Evolutionary conservation across 2,888 invertebrate species (phyloP).

Genomic region (Limnephilus marmoratus): DNA sequence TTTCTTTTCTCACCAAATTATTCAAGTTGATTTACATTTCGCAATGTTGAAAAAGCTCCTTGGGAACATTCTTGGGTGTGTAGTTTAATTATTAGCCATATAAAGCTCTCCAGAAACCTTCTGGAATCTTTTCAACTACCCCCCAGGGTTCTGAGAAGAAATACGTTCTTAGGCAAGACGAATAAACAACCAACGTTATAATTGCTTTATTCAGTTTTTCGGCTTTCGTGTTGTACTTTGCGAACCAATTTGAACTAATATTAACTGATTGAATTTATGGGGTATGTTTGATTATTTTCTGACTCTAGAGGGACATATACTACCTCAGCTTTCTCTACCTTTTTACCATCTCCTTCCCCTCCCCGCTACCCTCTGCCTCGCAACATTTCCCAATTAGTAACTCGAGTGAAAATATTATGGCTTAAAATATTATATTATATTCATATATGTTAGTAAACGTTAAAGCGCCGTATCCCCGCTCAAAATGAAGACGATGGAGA

Average conservation of each 20-base stretch:
- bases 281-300: too few species aligned
- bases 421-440: too few species aligned
- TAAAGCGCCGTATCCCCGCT: too few species aligned
- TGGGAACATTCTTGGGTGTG: neutral
- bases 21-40: neutral
- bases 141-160: neutral
- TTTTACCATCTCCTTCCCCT: too few species aligned
- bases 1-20: neutral
- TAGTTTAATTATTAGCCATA: neutral
- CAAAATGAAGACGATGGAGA: too few species aligned
- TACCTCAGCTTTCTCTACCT: too few species aligned
- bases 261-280: too few species aligned
- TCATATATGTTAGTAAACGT: too few species aligned
- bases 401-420: too few species aligned
- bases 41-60: neutral
- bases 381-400: too few species aligned
- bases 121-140: neutral
- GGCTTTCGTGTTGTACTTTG: neutral
- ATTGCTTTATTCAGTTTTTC: neutral
- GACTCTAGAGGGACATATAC: too few species aligned
- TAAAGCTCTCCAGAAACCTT: neutral
- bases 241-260: neutral
- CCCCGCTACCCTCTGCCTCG: too few species aligned
- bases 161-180: neutral
- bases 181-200: neutral